phyloP scores from a whole-genome alignment of 2,888 invertebrate species.

The Merodon equestris region DNA sequence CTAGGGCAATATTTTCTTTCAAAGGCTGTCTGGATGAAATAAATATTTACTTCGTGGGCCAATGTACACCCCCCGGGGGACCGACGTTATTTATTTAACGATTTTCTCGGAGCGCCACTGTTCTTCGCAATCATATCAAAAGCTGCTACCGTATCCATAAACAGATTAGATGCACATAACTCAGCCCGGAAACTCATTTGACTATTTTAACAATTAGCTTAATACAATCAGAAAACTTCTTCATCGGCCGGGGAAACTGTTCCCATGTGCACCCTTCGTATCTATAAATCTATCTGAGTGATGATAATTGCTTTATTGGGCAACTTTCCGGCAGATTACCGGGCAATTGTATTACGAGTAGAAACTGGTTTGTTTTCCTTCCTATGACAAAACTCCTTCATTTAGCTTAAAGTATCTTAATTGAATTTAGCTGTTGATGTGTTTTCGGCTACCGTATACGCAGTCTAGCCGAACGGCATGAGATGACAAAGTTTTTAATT shows the following conservation, averaged over 20 bases:
- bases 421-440: conserved; percentile 15
- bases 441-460: conserved; percentile 19
- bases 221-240: conserved; percentile 13
- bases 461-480: conserved; percentile 8
- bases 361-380: conserved; percentile 33
- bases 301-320: conserved; percentile 55
- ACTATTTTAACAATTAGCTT: background rate
- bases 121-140: too few species aligned
- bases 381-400: conserved; percentile 23
- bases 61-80: background rate
- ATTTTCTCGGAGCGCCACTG: conserved; percentile 10
- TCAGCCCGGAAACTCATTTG: too few species aligned
- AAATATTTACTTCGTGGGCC: background rate
- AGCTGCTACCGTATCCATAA: too few species aligned
- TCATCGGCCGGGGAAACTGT: too few species aligned
- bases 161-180: too few species aligned
- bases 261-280: too few species aligned
- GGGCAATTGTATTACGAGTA: conserved; percentile 36
- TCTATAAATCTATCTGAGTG: conserved; percentile 9
- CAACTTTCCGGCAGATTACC: conserved; percentile 48
- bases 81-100: conserved; percentile 12
- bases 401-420: conserved; percentile 23
- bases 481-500: conserved; percentile 63
- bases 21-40: too few species aligned
- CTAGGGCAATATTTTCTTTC: background rate